phyloP scores from a whole-genome alignment of 2,888 invertebrate genomes.

The Hirtodrosophila confusa region DNA sequence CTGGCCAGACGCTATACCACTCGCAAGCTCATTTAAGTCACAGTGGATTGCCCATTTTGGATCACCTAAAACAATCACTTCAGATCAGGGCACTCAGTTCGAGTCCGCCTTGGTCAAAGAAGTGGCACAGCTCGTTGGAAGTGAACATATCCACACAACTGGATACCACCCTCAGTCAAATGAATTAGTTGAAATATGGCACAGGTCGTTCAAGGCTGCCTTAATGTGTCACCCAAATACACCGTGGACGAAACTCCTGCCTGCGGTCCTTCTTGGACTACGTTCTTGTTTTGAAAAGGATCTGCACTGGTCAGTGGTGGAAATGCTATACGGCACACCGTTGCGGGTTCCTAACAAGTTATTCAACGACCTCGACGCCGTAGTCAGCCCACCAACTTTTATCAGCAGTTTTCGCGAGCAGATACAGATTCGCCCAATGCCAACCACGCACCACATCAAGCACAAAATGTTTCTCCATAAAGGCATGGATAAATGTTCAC shows the following conservation, averaged over 20 bases:
- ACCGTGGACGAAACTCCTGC: neutral
- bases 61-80: conserved; percentile 9
- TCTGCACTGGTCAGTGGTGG: too few relatives aligned
- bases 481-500: too few relatives aligned
- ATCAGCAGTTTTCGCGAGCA: too few relatives aligned
- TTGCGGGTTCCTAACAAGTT: too few relatives aligned
- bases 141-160: conserved; percentile 6
- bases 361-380: too few relatives aligned
- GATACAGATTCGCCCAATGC: too few relatives aligned
- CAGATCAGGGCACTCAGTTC: conserved; percentile 2
- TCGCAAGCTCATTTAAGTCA: too few relatives aligned
- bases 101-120: conserved; percentile 2
- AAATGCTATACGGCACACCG: too few relatives aligned
- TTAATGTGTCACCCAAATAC: neutral
- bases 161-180: conserved; percentile 7
- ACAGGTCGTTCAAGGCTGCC: neutral
- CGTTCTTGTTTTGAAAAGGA: neutral
- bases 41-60: conserved; percentile 10
- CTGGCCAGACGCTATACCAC: neutral
- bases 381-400: too few relatives aligned
- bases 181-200: conserved; percentile 1
- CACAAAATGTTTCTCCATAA: too few relatives aligned
- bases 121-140: neutral
- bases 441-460: too few relatives aligned
- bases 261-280: neutral